Base-by-base conservation (phyloP, 2,113 vertebrate genomes). In the Pardalotus punctatus region DNA sequence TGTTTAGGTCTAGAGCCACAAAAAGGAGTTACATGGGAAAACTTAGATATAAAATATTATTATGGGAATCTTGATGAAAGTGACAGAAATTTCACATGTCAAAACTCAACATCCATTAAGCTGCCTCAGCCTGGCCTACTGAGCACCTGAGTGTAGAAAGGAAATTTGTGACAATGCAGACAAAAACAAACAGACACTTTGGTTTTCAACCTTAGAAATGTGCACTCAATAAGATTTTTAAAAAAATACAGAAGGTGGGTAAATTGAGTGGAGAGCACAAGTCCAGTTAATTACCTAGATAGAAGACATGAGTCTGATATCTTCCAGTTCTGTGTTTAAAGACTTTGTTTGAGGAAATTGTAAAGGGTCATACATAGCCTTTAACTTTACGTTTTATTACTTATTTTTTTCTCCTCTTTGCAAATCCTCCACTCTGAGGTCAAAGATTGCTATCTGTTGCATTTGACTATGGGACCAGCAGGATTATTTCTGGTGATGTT, bases 381-480 rank as follows among this genome's bases (percentile, higher is more conserved):
- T 70, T 54, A 60, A 4, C 1, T 27, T 7, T 43, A 20, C 11
- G 58, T 17, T 1, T 77, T 38, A 25, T 28, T 78, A 47, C 4
- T 78, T 60, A 22, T 14, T 81, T 54, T 66, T 42, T 88, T 76
- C 16, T 86, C 21, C 11, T 66, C 20, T 83, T 64, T 56, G 23
- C 54, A 45, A 12, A 47, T 54, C 18, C 24, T 86, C 20, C 28
- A 4, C 53, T 71, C 25, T 76, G 48, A 71, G 9, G 42, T 42
- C 6, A 38, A 82, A 72, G 51, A 7, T 33, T 65, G 10, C 9
- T 21, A 25, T 35, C 13, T 16, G 3, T 48, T 64, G 12, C 35
- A 20, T 92, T 67, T 69, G 11, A 31, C 17, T 64, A 9, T 0
- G 0, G 5, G 24, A 38, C 20, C 24, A 25, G 3, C 19, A 56